phyloP scores from a whole-genome alignment of 2,113 vertebrate species.

The Gymnocephalus cernua region DNA sequence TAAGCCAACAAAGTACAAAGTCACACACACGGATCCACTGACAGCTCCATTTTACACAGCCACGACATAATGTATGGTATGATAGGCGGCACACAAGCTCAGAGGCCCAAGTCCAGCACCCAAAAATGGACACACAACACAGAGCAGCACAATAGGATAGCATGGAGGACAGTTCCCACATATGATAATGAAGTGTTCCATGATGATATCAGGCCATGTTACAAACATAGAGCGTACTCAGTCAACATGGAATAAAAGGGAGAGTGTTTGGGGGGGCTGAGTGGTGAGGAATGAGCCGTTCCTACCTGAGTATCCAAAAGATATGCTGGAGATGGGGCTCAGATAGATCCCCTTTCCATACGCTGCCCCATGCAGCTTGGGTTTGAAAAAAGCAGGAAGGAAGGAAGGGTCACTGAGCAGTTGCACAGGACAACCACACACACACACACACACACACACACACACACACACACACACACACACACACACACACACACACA shows the following conservation, averaged over 20 bases:
- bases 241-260: constrained; percentile 32
- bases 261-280: neutral
- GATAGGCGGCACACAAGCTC: constrained; percentile 30
- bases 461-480: constrained; percentile 30
- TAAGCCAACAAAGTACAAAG: constrained; percentile 14
- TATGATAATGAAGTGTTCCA: constrained; percentile 58
- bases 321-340: constrained; percentile 99
- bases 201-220: constrained; percentile 56
- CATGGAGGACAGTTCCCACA: constrained; percentile 42
- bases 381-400: constrained; percentile 86
- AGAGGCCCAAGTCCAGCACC: constrained; percentile 21
- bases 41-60: constrained; percentile 29
- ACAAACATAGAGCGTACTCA: constrained; percentile 57
- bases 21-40: constrained; percentile 36
- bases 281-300: constrained; percentile 45
- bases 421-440: constrained; percentile 40
- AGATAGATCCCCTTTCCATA: constrained; percentile 99
- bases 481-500: constrained; percentile 14
- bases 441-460: neutral
- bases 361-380: constrained; percentile 99
- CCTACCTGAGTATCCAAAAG: constrained; percentile 99
- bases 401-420: constrained; percentile 77
- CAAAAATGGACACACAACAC: constrained; percentile 41
- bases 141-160: constrained; percentile 40
- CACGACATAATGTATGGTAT: constrained; percentile 51